A percentile compares a stretch with the other conserved stretches of the same genome.
phyloP scores from a whole-genome alignment of 1,140 invertebrate species.

The Trichoplusia ni region DNA sequence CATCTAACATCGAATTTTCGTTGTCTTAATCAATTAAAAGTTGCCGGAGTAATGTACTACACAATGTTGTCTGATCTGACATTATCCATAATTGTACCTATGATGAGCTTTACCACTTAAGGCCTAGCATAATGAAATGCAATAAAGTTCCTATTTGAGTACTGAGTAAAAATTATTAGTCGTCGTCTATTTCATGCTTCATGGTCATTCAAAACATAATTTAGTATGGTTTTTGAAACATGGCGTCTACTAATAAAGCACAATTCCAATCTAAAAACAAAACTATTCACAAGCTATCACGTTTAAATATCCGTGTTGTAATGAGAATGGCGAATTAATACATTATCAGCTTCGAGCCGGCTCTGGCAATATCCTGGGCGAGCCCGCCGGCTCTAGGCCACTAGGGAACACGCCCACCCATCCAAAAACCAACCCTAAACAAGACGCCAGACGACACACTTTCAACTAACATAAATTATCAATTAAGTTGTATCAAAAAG shows the following conservation, averaged over 20 bases:
- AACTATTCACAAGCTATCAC: not conserved
- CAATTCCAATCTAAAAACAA: not conserved
- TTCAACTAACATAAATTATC: not conserved
- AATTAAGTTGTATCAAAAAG: constrained; percentile 7
- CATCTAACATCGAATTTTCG: too few relatives aligned
- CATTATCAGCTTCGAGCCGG: constrained; percentile 12
- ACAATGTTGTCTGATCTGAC: too few relatives aligned
- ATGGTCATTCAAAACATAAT: too few relatives aligned
- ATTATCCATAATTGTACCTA: too few relatives aligned
- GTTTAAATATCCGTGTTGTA: constrained; percentile 17
- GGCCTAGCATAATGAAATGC: too few relatives aligned
- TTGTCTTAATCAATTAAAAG: too few relatives aligned
- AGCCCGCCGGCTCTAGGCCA: constrained; percentile 29
- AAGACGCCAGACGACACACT: not conserved
- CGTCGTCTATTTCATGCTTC: too few relatives aligned
- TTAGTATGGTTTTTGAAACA: too few relatives aligned
- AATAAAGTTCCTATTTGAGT: too few relatives aligned
- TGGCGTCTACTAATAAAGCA: not conserved
- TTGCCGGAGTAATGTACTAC: too few relatives aligned
- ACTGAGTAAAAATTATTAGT: too few relatives aligned
- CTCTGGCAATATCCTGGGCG: constrained; percentile 10
- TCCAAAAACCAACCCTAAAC: not conserved
- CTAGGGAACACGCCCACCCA: constrained; percentile 2
- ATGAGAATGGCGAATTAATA: constrained; percentile 29
- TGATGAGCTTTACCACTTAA: too few relatives aligned